Base-by-base conservation (phyloP, 2,113 vertebrate species). In the Leucosticte australis region DNA sequence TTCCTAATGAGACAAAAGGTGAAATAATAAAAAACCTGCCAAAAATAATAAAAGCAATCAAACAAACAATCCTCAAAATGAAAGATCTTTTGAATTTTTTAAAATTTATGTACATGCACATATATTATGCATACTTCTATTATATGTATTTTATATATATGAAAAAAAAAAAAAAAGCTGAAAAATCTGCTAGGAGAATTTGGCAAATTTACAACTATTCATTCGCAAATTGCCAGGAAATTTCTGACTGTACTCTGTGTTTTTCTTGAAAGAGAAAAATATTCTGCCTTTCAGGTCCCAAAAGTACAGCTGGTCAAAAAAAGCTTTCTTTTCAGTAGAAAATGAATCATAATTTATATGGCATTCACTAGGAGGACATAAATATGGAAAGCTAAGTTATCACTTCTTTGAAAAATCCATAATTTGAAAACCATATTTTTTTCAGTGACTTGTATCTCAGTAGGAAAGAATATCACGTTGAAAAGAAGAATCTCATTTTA, bases 321-420 rank as follows among this genome's bases (percentile, higher is more conserved):
- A 82, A 67, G 31, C 59, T 93, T 74, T 78, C 20, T 35, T 92
- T 95, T 93, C 71, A 90, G 35, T 92, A 67, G 57, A 90, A 94
- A 91, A 92, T 83, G 49, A 94, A 65, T 50, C 46, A 67, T 60
- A 85, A 90, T 96, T 93, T 92, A 28, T 78, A 68, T 44, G 55
- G 46, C 19, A 79, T 89, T 96, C 79, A 75, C 30, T 94, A 17
- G 15, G 64, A 74, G 33, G 52, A 49, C 70, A 94, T 96, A 96
- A 89, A 91, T 94, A 96, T 79, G 87, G 69, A 95, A 77, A 92
- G 44, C 23, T 68, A 91, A 68, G 63, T 90, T 95, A 75, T 49
- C 59, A 33, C 8, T 77, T 87, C 57, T 85, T 74, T 92, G 73
- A 74, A 28, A 20, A 89, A 84, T 55, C 12, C 2, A 0, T 76